Percentiles rank a stretch among this genome's conserved stretches.
Conservation (phyloP, 37 sponge, comb jelly and placozoan species). For the Spongia lamella region DNA sequence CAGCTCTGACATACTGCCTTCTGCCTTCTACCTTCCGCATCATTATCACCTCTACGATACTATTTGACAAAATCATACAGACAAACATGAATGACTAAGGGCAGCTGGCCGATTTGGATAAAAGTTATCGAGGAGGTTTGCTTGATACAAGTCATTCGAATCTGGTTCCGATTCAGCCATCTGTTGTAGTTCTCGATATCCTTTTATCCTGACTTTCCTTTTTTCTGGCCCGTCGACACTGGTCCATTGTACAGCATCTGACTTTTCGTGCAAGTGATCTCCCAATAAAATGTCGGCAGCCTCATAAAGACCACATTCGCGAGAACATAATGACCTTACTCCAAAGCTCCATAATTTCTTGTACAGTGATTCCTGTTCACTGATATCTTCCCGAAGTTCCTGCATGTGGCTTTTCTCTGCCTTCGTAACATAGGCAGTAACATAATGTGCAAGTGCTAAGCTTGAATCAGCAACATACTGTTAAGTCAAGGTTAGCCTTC, state of each 20-base stretch:
- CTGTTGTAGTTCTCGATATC: background rate
- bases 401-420: slow-evolving; percentile 47
- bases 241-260: slow-evolving; percentile 33
- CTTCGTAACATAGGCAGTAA: slow-evolving; percentile 48
- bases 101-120: slow-evolving; percentile 36
- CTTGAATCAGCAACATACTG: slow-evolving; percentile 46
- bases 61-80: too few relatives aligned
- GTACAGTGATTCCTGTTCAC: slow-evolving; percentile 4
- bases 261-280: slow-evolving; percentile 26
- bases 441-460: slow-evolving; percentile 48
- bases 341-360: slow-evolving; percentile 15
- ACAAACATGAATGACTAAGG: too few relatives aligned
- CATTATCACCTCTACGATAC: background rate
- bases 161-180: background rate
- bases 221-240: slow-evolving; percentile 19
- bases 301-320: slow-evolving; percentile 13
- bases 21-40: background rate
- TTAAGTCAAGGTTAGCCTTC: slow-evolving; percentile 60
- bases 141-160: slow-evolving; percentile 21
- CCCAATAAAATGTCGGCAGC: slow-evolving; percentile 15
- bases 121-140: slow-evolving; percentile 24
- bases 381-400: slow-evolving; percentile 35
- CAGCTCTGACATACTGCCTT: slow-evolving; percentile 4
- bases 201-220: slow-evolving; percentile 14
- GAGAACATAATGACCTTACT: background rate